phyloP scores from a whole-genome alignment of 2,888 invertebrate genomes.

The Orgyia antiqua region DNA sequence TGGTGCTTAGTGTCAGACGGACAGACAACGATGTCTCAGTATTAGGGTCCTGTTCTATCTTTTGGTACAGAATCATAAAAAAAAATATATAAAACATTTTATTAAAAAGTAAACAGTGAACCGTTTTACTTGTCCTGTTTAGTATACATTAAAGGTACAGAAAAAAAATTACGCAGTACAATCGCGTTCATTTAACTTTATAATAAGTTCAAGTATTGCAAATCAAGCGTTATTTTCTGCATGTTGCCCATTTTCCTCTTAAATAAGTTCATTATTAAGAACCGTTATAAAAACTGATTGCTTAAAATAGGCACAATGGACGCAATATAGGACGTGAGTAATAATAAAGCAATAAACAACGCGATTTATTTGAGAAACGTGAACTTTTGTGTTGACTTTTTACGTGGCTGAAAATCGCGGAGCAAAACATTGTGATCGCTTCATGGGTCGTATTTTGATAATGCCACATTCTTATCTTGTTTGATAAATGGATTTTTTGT shows the following conservation, averaged over 20 bases:
- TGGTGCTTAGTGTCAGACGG: no score
- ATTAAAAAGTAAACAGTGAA: no score
- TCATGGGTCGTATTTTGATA: slow-evolving; percentile 72
- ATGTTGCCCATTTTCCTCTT: not conserved
- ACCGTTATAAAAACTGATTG: slow-evolving; percentile 21
- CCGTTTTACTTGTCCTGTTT: no score
- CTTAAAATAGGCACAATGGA: slow-evolving; percentile 25
- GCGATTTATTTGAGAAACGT: slow-evolving; percentile 44
- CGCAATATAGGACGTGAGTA: slow-evolving; percentile 29
- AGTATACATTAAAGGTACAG: no score
- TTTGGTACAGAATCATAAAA: no score
- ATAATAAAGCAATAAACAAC: slow-evolving; percentile 56
- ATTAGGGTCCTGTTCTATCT: no score
- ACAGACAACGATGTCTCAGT: no score
- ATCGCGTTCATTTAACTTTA: no score
- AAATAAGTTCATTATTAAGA: slow-evolving; percentile 1
- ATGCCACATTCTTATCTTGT: slow-evolving; percentile 71
- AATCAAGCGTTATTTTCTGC: not conserved
- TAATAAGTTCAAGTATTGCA: not conserved
- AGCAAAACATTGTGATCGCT: slow-evolving; percentile 68
- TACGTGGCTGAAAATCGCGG: slow-evolving; percentile 42
- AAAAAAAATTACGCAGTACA: no score
- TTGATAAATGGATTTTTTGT: slow-evolving; percentile 75
- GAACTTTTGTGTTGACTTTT: no score
- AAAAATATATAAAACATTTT: no score